phyloP scores from a whole-genome alignment of 2,113 vertebrate genomes.

The Aspidoscelis tigris region DNA sequence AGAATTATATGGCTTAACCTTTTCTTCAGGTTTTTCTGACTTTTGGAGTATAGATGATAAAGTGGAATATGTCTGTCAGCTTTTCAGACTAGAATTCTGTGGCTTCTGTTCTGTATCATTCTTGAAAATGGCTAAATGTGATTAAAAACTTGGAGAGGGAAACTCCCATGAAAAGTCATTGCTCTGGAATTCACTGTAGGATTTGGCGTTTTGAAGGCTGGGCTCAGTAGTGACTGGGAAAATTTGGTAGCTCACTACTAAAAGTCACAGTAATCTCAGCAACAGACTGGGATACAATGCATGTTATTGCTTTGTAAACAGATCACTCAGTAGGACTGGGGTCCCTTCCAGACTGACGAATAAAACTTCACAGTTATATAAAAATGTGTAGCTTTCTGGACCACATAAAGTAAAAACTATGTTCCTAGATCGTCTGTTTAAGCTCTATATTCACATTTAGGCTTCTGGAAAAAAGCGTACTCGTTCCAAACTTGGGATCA shows the following conservation, averaged over 20 bases:
- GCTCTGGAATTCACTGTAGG: background rate
- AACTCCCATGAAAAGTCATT: background rate
- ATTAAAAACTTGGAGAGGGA: background rate
- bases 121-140: background rate
- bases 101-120: background rate
- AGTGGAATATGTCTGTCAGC: background rate
- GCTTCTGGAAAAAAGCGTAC: too few relatives aligned
- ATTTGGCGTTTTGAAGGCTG: background rate
- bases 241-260: background rate
- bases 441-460: too few relatives aligned
- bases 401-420: too few relatives aligned
- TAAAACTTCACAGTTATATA: too few relatives aligned
- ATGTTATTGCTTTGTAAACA: background rate
- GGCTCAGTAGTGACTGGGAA: background rate
- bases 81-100: background rate
- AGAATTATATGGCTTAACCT: background rate
- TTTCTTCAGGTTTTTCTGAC: background rate
- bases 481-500: too few relatives aligned
- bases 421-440: too few relatives aligned
- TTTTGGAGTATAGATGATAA: too few relatives aligned
- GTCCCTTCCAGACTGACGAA: too few relatives aligned
- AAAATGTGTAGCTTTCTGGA: too few relatives aligned
- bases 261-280: background rate
- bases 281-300: too few relatives aligned
- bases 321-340: background rate